Conservation (phyloP, 2,888 invertebrate genomes). For the Latrodectus hesperus region DNA sequence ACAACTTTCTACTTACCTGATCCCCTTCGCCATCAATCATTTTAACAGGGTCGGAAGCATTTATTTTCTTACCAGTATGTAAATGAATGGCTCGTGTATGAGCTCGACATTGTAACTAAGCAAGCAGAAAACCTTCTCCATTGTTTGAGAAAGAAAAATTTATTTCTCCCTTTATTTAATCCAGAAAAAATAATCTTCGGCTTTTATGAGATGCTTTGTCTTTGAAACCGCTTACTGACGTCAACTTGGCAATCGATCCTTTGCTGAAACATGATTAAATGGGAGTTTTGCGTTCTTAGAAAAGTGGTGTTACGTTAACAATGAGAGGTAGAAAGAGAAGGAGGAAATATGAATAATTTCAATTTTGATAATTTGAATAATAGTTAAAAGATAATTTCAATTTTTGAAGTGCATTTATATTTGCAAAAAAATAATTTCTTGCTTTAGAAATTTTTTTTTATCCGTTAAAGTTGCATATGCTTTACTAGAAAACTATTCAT, state of each 20-base stretch:
- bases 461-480: too few relatives aligned
- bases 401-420: too few relatives aligned
- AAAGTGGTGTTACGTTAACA: too few relatives aligned
- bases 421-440: too few relatives aligned
- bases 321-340: too few relatives aligned
- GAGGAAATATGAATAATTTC: too few relatives aligned
- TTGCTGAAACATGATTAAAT: slow-evolving; percentile 42
- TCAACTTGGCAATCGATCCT: slow-evolving; percentile 42
- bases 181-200: slow-evolving; percentile 7
- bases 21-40: slow-evolving; percentile 25
- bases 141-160: slow-evolving; percentile 17
- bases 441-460: too few relatives aligned
- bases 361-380: too few relatives aligned
- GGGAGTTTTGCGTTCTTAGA: neutral
- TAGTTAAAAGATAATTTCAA: too few relatives aligned
- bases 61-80: slow-evolving; percentile 43
- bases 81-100: slow-evolving; percentile 39
- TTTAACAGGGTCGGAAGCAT: slow-evolving; percentile 5
- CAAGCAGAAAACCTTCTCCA: slow-evolving; percentile 3
- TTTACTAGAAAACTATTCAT: too few relatives aligned
- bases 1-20: slow-evolving; percentile 8
- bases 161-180: slow-evolving; percentile 14
- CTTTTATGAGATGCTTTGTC: slow-evolving; percentile 19
- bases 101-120: neutral
- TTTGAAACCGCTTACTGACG: slow-evolving; percentile 42